Base-by-base conservation (phyloP, 2,888 invertebrate species). In the Eilema sororculum region DNA sequence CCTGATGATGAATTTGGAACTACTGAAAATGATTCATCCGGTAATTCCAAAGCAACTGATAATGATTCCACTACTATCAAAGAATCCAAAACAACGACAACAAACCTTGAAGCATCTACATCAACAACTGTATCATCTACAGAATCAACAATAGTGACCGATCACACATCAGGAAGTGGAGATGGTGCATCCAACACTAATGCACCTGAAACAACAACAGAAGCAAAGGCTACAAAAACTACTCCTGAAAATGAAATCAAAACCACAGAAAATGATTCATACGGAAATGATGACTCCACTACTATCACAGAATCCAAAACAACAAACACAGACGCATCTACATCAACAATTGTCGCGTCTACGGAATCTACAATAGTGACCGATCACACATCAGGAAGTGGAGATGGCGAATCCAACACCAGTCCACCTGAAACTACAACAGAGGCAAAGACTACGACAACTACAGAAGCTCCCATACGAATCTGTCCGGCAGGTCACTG, bases 401-500 rank as follows among this genome's bases (percentile, higher is more conserved):
- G 12, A n/a, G 22, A 57, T 57, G 12, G 22, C 6, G 12, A 3
- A 22, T 10, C 56, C n/a, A 41, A 25, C 8, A 56, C 56, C 22
- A 9, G 2, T 56, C 3, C 10, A 56, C n/a, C 22, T 56, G 56
- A 56, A 22, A 56, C 56, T 22, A 56, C 56, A 8, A 56, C 56
- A 3, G n/a, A 41, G 25, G 25, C 46, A 46, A 28, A 28, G 6
- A 64, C 12, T 30, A 63, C 52, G 20, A 13, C 13, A 13, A n/a
- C 57, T 25, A 67, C 41, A 33, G 65, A 57, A 22, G 12, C 16
- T 20, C n/a, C 59, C 16, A n/a, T 16, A 12, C 9, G n/a, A n/a
- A 64, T 69, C 16, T 69, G 68, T 46, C 9, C 68, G 5, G 13
- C 46, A 41, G 68, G 64, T 9, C 20, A 58, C 16, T 58, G 41